Evolutionary conservation across 2,888 invertebrate species (phyloP).

Genomic region (Cryptops parisi): DNA sequence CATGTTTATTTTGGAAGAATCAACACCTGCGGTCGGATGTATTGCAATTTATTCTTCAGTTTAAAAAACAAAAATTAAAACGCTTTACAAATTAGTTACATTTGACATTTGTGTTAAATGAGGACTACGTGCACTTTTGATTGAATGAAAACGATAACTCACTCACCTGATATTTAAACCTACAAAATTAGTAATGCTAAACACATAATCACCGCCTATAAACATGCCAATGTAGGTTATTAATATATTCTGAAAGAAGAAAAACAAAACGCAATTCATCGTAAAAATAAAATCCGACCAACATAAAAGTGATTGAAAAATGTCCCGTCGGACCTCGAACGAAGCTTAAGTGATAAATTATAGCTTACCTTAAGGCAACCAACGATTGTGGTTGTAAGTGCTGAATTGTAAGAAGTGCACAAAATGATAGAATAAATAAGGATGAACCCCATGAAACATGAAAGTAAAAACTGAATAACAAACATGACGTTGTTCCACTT

Average conservation of each 20-base stretch:
- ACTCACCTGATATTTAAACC: constrained; percentile 75
- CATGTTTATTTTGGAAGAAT: background rate
- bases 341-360: background rate
- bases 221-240: constrained; percentile 98
- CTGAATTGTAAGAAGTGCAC: constrained; percentile 92
- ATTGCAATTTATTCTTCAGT: background rate
- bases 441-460: constrained; percentile 94
- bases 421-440: constrained; percentile 87
- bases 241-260: constrained; percentile 55
- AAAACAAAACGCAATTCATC: background rate
- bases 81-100: background rate
- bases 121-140: no score
- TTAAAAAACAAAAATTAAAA: background rate
- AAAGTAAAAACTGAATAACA: constrained; percentile 61
- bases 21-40: no score
- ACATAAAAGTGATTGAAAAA: background rate
- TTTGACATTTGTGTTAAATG: no score
- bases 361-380: constrained; percentile 71
- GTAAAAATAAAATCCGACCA: no score
- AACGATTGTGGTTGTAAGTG: constrained; percentile 96
- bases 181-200: constrained; percentile 82
- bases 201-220: constrained; percentile 94
- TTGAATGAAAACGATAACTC: background rate
- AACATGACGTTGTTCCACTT: constrained; percentile 65
- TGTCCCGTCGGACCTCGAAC: no score